These are phyloP conservation scores for Dynastes maya DNA, from an alignment of 2,888 invertebrate genomes.

Conservation along the genomic window DNA sequence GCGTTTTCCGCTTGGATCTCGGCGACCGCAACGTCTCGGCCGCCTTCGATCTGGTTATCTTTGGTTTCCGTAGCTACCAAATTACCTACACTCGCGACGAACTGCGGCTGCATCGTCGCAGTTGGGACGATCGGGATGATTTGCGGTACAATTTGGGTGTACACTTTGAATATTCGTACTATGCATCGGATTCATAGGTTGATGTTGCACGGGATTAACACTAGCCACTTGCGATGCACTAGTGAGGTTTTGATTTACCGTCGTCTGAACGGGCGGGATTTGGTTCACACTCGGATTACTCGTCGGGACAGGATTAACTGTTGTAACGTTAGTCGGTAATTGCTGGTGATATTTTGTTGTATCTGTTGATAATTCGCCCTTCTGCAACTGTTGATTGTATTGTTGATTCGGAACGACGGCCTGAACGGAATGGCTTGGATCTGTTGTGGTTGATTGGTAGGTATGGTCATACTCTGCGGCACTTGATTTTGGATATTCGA, in stretches of 20 bases:
- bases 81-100: constrained; percentile 66
- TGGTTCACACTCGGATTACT: constrained; percentile 43
- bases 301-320: constrained; percentile 44
- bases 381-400: constrained; percentile 49
- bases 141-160: constrained; percentile 53
- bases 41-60: constrained; percentile 53
- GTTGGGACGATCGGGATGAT: constrained; percentile 52
- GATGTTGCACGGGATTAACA: constrained; percentile 31
- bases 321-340: constrained; percentile 30
- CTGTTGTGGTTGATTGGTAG: constrained; percentile 47
- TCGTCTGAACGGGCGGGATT: constrained; percentile 42
- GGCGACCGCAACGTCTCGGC: constrained; percentile 33
- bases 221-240: constrained; percentile 51
- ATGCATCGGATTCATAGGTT: constrained; percentile 37
- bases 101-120: constrained; percentile 62
- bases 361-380: constrained; percentile 48
- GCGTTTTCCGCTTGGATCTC: constrained; percentile 43
- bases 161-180: constrained; percentile 42
- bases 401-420: constrained; percentile 47
- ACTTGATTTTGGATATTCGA: constrained; percentile 60
- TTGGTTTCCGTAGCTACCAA: constrained; percentile 61
- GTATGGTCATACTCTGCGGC: constrained; percentile 53
- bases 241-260: constrained; percentile 42
- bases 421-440: constrained; percentile 53
- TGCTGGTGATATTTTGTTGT: constrained; percentile 36